Conservation (phyloP, 2,113 vertebrate genomes). For the Eptesicus fuscus region DNA sequence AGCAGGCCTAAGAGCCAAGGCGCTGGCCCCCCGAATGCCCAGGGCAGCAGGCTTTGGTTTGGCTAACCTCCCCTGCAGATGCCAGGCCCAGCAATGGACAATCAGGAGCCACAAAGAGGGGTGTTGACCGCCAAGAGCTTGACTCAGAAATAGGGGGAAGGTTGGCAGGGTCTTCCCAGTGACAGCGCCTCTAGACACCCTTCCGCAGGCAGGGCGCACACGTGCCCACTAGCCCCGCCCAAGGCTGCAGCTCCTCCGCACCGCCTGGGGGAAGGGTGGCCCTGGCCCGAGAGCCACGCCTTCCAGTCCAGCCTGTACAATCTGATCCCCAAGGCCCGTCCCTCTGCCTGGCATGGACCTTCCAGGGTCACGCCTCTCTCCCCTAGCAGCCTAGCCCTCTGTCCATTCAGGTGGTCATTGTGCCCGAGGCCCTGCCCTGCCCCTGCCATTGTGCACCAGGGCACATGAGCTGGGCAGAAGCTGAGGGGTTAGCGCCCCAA, state of each 20-base stretch:
- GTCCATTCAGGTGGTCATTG: accelerated
- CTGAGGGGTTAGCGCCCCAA: background rate
- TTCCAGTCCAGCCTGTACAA: too few relatives aligned
- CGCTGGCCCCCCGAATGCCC: too few relatives aligned
- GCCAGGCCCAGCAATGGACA: background rate
- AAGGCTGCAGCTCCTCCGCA: accelerated
- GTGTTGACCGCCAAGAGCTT: background rate
- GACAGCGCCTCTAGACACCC: background rate
- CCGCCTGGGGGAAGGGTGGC: background rate
- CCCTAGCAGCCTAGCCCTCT: background rate
- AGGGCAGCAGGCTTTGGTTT: background rate
- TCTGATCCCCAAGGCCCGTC: background rate
- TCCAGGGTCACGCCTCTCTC: background rate
- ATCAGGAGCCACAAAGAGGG: background rate
- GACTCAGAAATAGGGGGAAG: background rate
- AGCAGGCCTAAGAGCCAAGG: background rate
- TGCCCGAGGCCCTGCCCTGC: background rate
- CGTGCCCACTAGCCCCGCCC: background rate
- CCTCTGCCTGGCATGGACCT: background rate
- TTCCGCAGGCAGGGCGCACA: background rate
- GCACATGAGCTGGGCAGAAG: background rate
- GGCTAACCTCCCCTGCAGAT: background rate
- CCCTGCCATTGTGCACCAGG: background rate
- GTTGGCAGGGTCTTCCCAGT: background rate
- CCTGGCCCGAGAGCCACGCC: too few relatives aligned